Conservation (phyloP, 2,888 invertebrate species). For the Chouioia cunea region DNA sequence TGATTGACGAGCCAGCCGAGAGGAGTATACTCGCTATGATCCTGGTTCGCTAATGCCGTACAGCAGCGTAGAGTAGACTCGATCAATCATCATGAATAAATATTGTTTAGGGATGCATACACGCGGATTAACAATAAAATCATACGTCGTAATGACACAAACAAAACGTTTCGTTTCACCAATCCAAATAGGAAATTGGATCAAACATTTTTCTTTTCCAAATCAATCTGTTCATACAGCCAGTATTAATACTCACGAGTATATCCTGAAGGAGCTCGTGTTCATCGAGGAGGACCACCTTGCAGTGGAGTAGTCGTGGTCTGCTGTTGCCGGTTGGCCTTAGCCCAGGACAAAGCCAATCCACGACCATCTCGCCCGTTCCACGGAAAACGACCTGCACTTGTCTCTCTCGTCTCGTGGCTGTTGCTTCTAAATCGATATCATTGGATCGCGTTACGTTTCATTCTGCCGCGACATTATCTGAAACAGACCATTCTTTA, state of each 20-base stretch:
- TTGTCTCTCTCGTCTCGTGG: not conserved
- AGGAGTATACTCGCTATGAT: too few relatives aligned
- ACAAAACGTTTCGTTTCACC: too few relatives aligned
- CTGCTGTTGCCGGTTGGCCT: conserved; percentile 70
- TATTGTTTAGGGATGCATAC: too few relatives aligned
- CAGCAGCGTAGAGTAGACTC: too few relatives aligned
- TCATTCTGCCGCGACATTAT: conserved; percentile 41
- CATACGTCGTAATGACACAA: too few relatives aligned
- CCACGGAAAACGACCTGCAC: too few relatives aligned
- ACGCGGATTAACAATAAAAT: not conserved
- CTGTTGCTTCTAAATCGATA: not conserved
- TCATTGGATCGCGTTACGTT: conserved; percentile 14
- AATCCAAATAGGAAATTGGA: too few relatives aligned
- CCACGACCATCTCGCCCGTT: conserved; percentile 61
- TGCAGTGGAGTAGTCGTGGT: conserved; percentile 79
- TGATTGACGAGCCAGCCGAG: too few relatives aligned
- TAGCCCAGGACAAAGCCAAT: conserved; percentile 67
- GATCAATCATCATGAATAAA: too few relatives aligned
- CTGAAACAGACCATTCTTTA: conserved; percentile 23
- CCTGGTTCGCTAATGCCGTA: too few relatives aligned
- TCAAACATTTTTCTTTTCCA: too few relatives aligned
- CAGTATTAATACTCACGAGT: conserved; percentile 82
- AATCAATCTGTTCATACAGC: too few relatives aligned
- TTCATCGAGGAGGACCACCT: conserved; percentile 90
- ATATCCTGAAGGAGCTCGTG: conserved; percentile 91